Conservation (phyloP, 2,888 invertebrate species). For the Catocala fraxini region DNA sequence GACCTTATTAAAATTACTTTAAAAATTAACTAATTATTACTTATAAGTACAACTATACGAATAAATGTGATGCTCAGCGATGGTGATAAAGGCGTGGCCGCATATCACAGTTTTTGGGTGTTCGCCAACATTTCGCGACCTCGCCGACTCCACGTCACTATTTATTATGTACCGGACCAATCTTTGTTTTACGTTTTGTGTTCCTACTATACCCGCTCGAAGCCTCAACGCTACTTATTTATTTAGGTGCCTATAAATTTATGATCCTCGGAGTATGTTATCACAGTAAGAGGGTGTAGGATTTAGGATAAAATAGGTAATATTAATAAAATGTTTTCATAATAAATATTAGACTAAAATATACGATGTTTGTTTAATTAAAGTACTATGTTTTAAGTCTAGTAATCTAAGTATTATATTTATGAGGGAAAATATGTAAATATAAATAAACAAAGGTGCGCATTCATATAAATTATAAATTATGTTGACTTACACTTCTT, state of each 20-base stretch:
- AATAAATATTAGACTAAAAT: too few species aligned
- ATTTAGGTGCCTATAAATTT: constrained; percentile 48
- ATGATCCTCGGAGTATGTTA: constrained; percentile 37
- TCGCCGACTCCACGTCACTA: constrained; percentile 42
- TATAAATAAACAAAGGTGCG: too few species aligned
- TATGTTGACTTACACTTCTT: too few species aligned
- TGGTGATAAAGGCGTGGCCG: constrained; percentile 38
- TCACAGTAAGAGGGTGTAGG: neutral
- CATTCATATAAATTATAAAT: too few species aligned
- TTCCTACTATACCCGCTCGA: constrained; percentile 36
- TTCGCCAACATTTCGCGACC: constrained; percentile 45
- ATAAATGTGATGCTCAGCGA: constrained; percentile 39
- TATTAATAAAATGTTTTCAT: neutral
- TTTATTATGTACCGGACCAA: constrained; percentile 52
- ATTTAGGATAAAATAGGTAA: constrained; percentile 9
- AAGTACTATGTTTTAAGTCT: too few species aligned
- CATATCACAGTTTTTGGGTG: constrained; percentile 52
- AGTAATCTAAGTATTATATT: too few species aligned
- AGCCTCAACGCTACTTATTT: constrained; percentile 47
- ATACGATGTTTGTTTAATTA: too few species aligned
- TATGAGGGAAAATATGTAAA: too few species aligned
- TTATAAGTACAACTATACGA: constrained; percentile 11
- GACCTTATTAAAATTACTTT: too few species aligned
- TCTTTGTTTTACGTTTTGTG: constrained; percentile 52
- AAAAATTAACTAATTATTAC: neutral